Conservation (phyloP, 37 sponge, comb jelly and placozoan species). For the Ephydatia muelleri region DNA sequence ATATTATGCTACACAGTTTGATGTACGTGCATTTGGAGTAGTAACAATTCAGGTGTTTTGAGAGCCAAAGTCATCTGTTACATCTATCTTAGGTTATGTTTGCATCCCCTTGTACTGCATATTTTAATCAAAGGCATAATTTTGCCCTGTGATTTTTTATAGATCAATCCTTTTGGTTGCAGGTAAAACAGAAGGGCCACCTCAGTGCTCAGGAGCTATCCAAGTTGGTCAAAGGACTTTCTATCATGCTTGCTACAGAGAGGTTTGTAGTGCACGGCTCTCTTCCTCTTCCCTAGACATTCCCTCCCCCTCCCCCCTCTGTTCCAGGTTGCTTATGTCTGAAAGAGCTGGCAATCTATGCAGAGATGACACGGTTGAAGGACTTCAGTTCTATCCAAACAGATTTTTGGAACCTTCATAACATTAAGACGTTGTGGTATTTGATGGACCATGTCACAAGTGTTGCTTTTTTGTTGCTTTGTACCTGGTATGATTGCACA, state of each 20-base stretch:
- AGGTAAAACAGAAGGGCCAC: conserved; percentile 53
- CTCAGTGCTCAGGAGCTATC: conserved; percentile 87
- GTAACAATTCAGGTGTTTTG: background rate
- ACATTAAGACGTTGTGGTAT: no score
- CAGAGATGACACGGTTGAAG: conserved; percentile 94
- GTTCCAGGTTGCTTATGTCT: conserved; percentile 69
- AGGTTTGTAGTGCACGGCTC: conserved; percentile 45
- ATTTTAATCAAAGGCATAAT: no score
- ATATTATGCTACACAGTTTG: background rate
- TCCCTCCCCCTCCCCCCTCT: background rate
- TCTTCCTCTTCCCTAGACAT: background rate
- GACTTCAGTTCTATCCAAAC: conserved; percentile 92
- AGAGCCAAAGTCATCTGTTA: background rate
- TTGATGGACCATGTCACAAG: no score
- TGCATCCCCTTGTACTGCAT: no score
- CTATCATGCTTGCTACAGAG: conserved; percentile 85
- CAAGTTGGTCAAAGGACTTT: conserved; percentile 40
- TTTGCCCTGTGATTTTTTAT: no score
- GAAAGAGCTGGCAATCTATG: conserved; percentile 85
- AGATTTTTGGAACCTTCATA: conserved; percentile 51
- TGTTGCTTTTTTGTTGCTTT: no score
- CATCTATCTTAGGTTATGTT: no score
- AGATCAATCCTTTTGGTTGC: background rate
- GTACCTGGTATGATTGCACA: no score
- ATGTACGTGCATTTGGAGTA: background rate